A percentile compares a stretch with the other conserved stretches of the same genome.
Evolutionary conservation across 2,888 invertebrate species (phyloP).

Genomic region (Temnothorax unifasciatus): DNA sequence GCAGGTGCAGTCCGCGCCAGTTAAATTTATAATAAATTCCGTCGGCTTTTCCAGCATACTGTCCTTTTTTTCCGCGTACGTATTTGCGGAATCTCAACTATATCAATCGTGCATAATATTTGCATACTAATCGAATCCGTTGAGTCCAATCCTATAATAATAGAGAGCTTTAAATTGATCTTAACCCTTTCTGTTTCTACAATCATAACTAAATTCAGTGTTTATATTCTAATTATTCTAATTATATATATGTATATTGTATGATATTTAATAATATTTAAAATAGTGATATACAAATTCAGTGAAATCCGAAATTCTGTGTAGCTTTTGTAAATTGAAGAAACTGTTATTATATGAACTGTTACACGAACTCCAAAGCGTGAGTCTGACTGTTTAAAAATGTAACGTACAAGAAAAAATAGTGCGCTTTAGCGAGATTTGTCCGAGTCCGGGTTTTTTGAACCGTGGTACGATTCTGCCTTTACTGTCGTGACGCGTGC

Average conservation of each 20-base stretch:
- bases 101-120: slow-evolving; percentile 15
- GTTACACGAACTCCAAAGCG: background rate
- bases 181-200: background rate
- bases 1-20: slow-evolving; percentile 32
- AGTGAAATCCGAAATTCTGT: background rate
- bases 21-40: slow-evolving; percentile 48
- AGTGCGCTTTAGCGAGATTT: slow-evolving; percentile 24
- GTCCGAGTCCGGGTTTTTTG: background rate
- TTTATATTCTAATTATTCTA: background rate
- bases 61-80: background rate
- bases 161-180: background rate
- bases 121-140: background rate
- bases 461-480: slow-evolving; percentile 6
- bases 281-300: background rate
- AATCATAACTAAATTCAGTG: background rate
- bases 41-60: background rate
- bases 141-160: background rate
- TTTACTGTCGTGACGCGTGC: slow-evolving; percentile 14
- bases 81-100: background rate
- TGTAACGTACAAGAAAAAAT: background rate
- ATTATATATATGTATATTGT: background rate
- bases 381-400: background rate
- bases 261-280: background rate
- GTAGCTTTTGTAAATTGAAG: background rate
- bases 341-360: too few species aligned